phyloP scores from a whole-genome alignment of 2,113 vertebrate species.

The Misgurnus anguillicaudatus region DNA sequence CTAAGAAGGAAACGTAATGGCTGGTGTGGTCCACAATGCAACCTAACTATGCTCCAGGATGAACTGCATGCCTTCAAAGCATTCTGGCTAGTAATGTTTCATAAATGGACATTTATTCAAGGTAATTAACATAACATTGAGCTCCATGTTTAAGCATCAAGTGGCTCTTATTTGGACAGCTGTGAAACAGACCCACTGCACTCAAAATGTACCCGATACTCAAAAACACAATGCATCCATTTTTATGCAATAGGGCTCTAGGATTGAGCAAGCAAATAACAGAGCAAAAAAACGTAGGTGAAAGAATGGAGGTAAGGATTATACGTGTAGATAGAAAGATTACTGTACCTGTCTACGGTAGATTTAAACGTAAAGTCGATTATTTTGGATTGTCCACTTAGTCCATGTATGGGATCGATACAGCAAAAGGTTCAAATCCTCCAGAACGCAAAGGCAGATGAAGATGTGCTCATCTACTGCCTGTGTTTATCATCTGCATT shows the following conservation, averaged over 20 bases:
- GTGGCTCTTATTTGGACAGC: conserved; percentile 45
- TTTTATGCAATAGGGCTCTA: background rate
- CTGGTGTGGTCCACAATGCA: conserved; percentile 14
- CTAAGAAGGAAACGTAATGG: background rate
- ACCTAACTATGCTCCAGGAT: background rate
- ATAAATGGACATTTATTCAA: background rate
- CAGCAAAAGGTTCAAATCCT: background rate
- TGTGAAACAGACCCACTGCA: conserved; percentile 40
- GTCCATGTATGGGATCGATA: conserved; percentile 18
- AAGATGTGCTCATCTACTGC: background rate
- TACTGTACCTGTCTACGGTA: conserved; percentile 35
- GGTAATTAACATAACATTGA: background rate
- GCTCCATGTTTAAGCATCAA: conserved; percentile 12
- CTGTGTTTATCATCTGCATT: background rate
- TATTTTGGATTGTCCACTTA: conserved; percentile 3
- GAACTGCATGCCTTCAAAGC: background rate
- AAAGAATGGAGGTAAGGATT: no score
- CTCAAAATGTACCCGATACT: background rate
- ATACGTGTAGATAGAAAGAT: background rate
- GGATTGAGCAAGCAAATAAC: background rate
- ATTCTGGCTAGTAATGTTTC: background rate
- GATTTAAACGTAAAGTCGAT: conserved; percentile 14
- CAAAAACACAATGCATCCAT: conserved; percentile 42
- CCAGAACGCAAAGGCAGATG: background rate
- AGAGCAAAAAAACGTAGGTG: background rate